Conservation (phyloP, 2,113 vertebrate genomes). For the Romanogobio albipinnatus region DNA sequence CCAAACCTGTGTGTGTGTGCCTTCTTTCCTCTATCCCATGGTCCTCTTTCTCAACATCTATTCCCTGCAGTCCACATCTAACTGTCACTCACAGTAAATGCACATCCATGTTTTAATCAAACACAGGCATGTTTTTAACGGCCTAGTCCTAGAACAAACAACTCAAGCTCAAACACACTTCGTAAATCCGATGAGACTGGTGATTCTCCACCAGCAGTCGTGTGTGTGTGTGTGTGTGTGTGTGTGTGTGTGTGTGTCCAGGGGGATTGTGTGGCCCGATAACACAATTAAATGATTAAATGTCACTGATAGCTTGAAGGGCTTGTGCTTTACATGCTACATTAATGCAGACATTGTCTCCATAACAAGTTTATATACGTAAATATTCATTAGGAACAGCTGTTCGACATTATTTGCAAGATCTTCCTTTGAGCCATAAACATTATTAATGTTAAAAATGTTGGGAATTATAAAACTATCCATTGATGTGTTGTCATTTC, state of each 20-base stretch:
- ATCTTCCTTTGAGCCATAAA: constrained; percentile 2
- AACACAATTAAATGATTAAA: constrained; percentile 49
- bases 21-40: not conserved
- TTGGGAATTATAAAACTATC: not conserved
- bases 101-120: constrained; percentile 46
- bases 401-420: constrained; percentile 2
- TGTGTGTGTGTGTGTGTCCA: constrained; percentile 9
- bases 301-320: constrained; percentile 47
- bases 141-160: constrained; percentile 27
- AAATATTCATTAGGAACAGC: constrained; percentile 39
- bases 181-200: constrained; percentile 25
- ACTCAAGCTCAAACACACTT: constrained; percentile 1
- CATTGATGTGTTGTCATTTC: not conserved
- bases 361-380: constrained; percentile 37
- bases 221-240: not conserved
- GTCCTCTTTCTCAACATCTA: constrained; percentile 22
- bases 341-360: constrained; percentile 34
- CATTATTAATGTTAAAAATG: constrained; percentile 3
- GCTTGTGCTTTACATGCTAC: constrained; percentile 32
- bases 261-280: constrained; percentile 15
- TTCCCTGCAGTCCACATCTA: constrained; percentile 25
- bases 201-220: constrained; percentile 18
- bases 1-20: not conserved
- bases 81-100: constrained; percentile 40
- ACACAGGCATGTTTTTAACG: constrained; percentile 23